phyloP scores from a whole-genome alignment of 2,797 vertebrate species.

The Melanotaenia nigrans region DNA sequence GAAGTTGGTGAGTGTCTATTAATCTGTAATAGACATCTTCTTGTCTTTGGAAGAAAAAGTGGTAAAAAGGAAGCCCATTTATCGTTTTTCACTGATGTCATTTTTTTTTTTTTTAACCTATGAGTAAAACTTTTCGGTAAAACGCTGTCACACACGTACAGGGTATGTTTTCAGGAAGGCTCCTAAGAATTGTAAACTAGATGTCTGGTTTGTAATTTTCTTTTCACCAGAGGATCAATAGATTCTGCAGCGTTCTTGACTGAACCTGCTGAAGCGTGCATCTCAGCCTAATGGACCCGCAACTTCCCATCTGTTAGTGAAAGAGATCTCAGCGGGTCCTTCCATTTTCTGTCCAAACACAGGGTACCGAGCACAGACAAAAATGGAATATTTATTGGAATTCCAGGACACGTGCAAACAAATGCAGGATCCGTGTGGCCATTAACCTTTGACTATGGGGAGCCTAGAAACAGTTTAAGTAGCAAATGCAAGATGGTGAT shows the following conservation, averaged over 20 bases:
- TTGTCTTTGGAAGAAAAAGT: constrained; percentile 63
- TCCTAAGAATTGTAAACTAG: constrained; percentile 73
- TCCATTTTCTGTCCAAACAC: constrained; percentile 51
- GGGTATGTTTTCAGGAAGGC: constrained; percentile 43
- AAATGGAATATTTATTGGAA: constrained; percentile 69
- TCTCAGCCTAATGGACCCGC: constrained; percentile 79
- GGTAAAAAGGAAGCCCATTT: constrained; percentile 52
- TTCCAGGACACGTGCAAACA: constrained; percentile 67
- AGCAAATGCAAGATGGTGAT: constrained; percentile 24
- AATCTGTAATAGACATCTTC: constrained; percentile 40
- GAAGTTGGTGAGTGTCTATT: constrained; percentile 22
- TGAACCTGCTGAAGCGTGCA: constrained; percentile 70
- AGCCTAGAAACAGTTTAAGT: constrained; percentile 43
- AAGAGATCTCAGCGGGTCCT: constrained; percentile 72
- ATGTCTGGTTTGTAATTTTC: constrained; percentile 77
- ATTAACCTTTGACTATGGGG: constrained; percentile 44
- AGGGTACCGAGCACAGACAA: constrained; percentile 56
- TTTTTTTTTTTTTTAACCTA: constrained; percentile 7
- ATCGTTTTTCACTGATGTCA: constrained; percentile 39
- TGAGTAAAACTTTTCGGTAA: constrained; percentile 31
- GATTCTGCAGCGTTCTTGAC: constrained; percentile 76
- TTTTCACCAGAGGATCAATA: constrained; percentile 76
- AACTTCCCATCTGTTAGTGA: constrained; percentile 81
- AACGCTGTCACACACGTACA: constrained; percentile 41
- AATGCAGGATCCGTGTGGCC: constrained; percentile 40